These are phyloP conservation scores for Thunnus albacares DNA, from an alignment of 2,797 vertebrate genomes.

Conservation along the genomic window DNA sequence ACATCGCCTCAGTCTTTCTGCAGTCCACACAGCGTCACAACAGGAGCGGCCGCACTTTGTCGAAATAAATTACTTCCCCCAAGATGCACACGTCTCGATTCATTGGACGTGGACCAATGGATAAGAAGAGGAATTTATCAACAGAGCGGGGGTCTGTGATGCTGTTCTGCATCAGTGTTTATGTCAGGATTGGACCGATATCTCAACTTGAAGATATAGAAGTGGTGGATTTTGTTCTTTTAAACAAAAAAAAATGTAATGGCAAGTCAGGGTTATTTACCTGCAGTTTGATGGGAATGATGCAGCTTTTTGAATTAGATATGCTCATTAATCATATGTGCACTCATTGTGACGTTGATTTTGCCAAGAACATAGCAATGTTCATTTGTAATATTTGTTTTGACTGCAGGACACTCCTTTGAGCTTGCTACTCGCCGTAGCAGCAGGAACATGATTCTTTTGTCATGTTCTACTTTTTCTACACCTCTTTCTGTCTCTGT, in stretches of 20 bases:
- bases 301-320: background rate
- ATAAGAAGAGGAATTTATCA: slow-evolving; percentile 44
- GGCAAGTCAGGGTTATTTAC: background rate
- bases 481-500: slow-evolving; percentile 26
- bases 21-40: slow-evolving; percentile 7
- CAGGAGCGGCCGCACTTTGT: slow-evolving; percentile 34
- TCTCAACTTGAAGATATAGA: background rate
- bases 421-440: slow-evolving; percentile 4
- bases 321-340: no score
- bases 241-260: background rate
- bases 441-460: slow-evolving; percentile 16
- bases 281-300: background rate
- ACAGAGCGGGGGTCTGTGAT: background rate
- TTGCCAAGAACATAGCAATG: background rate
- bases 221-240: background rate
- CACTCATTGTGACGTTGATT: background rate
- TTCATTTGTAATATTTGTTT: slow-evolving; percentile 10
- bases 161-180: slow-evolving; percentile 19
- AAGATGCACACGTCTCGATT: slow-evolving; percentile 31
- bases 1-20: slow-evolving; percentile 23
- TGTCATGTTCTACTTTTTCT: slow-evolving; percentile 15
- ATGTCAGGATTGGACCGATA: slow-evolving; percentile 1
- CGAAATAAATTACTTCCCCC: slow-evolving; percentile 52
- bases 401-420: slow-evolving; percentile 11
- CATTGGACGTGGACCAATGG: slow-evolving; percentile 29